Base-by-base conservation (phyloP, 2,888 invertebrate species). In the Oscheius onirici region DNA sequence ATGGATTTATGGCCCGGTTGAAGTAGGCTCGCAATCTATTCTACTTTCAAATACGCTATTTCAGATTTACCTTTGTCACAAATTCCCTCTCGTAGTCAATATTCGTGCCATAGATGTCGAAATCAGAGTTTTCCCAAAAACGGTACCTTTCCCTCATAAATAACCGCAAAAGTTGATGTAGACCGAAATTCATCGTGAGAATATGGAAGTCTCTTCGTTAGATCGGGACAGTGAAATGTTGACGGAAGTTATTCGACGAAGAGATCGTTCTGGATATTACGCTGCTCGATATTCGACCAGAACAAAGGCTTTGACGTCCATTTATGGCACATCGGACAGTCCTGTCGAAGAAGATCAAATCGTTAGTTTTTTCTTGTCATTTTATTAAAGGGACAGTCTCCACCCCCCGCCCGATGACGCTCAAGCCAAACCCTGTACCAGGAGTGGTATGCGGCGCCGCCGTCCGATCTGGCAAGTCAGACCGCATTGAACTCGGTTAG, bases 1-100 rank as follows among this genome's bases (percentile, higher is more conserved):
- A 66, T 66, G 66, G 66, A 41, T 54, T 6, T 66, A 41, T 40
- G 54, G 66, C 3, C 54, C 66, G 17, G 10, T 66, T 34, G 52
- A 66, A 34, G 66, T 49, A 22, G 8, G 41, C 3, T n/a, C n/a
- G n/a, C n/a, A n/a, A n/a, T n/a, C n/a, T 20, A 17, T 44, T 13
- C 43, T 11, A 17, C 8, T 43, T 60, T 43, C 41, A 17, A 13
- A 55, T 34, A 10, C 28, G 13, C 13, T 22, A 52, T 26, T 60
- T 17, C 26, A 60, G 60, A 15, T 60, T 6, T 63, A 63, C n/a
- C 49, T 63, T 0, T 46, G 5, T 34, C 63, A 63, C 11, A 63
- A 49, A 20, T 63, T 17, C 24, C 63, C 63, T 8, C 49, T 63
- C n/a, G 34, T 63, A 6, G 46, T 63, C 6, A 28, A 46, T 17